Evolutionary conservation across 2,113 vertebrate species (phyloP).

Genomic region (Chloropsis hardwickii): DNA sequence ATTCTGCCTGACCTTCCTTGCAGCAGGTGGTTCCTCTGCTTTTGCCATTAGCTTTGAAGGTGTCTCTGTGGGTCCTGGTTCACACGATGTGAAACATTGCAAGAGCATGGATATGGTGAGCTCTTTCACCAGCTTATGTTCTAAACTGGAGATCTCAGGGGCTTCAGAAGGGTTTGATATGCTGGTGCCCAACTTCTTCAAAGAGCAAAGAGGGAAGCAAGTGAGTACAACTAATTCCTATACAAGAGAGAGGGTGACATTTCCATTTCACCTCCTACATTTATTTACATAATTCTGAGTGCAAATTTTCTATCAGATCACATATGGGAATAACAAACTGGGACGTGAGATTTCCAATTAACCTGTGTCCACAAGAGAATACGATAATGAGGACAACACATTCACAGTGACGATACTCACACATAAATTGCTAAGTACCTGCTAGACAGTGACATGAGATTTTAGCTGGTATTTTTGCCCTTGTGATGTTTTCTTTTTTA

Average conservation of each 20-base stretch:
- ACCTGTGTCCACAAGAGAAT: conserved; percentile 9
- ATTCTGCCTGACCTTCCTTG: neutral
- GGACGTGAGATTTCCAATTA: conserved; percentile 51
- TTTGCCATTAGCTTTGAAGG: neutral
- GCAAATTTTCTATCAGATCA: neutral
- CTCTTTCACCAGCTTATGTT: neutral
- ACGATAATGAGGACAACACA: neutral
- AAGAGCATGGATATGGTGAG: neutral
- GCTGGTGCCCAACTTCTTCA: neutral
- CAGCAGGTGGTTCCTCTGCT: neutral
- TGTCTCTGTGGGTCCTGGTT: neutral
- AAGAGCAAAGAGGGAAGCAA: neutral
- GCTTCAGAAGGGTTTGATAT: neutral
- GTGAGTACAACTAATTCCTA: neutral
- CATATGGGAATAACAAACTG: neutral
- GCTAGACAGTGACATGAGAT: neutral
- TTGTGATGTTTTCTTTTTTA: neutral
- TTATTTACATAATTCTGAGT: conserved; percentile 35
- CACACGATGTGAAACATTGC: neutral
- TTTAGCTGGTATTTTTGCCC: neutral
- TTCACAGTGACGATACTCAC: neutral
- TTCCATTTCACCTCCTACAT: neutral
- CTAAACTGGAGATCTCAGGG: neutral
- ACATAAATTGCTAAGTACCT: neutral
- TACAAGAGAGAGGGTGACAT: neutral